Base-by-base conservation (phyloP, 2,113 vertebrate genomes). In the Macquaria australasica region DNA sequence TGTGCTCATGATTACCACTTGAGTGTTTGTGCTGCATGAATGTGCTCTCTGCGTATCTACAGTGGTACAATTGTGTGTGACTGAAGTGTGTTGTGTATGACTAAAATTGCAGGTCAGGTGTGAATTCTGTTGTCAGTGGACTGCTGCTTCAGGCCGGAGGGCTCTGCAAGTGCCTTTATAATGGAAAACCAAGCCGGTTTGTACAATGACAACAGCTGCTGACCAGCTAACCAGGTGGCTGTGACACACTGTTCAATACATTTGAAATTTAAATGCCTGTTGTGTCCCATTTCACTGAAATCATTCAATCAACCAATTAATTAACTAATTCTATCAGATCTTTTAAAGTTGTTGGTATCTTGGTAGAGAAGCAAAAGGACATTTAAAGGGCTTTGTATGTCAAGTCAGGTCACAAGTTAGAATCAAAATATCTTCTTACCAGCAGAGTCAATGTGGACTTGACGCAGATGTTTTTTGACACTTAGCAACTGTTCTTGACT, bases 101-200 rank as follows among this genome's bases (percentile, higher is more conserved):
- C 5, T 25, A 64, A 5, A 77, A 55, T 25, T 8, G 45, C 34
- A 60, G 56, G 72, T 80, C 67, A 75, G 41, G n/a, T 1, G 73
- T 84, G 53, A 78, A 41, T 39, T 78, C 6, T 37, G 50, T 16
- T 34, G 67, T 56, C 48, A 73, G 3, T 34, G 70, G 81, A 67
- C 12, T 6, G 71, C 81, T 53, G 70, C 79, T 79, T 83, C 14
- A 82, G 73, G 45, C 63, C 81, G 50, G n/a, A 77, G 86, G 59
- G 53, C 53, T 53, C 41, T 51, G 51, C 28, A 12, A 62, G 66
- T 73, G 64, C n/a, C 63, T 81, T 66, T 74, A 58, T 45, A 18
- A 60, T 23, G 39, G 69, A 70, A 50, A 82, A 82, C 12, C 69
- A 50, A 76, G 62, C 21, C n/a, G 20, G 11, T 74, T 67, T 56